Conservation (phyloP, 53 echinoderm and acorn worm species). For the Henricia sp. region DNA sequence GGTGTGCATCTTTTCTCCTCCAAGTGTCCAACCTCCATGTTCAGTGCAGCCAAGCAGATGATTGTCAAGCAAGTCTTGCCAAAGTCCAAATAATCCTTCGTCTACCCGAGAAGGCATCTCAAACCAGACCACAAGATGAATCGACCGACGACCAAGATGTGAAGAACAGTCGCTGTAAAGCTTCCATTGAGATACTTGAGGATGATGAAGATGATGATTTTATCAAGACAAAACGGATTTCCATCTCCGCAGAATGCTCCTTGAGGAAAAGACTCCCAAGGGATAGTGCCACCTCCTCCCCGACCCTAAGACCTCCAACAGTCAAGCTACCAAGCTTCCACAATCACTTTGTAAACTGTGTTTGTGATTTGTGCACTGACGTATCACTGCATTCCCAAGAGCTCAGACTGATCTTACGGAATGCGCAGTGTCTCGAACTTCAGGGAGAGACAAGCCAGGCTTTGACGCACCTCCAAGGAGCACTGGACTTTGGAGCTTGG, state of each 20-base stretch:
- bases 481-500: conserved; percentile 8
- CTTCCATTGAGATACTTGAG: conserved; percentile 9
- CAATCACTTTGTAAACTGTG: conserved; percentile 55
- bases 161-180: not conserved
- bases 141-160: not conserved
- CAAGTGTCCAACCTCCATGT: conserved; percentile 68
- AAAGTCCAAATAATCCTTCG: conserved; percentile 57
- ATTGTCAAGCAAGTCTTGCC: conserved; percentile 55
- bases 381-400: conserved; percentile 57
- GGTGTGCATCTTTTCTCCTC: conserved; percentile 71
- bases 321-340: conserved; percentile 63
- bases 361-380: conserved; percentile 66
- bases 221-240: conserved; percentile 71
- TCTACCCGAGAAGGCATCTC: conserved; percentile 18
- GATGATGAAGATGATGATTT: conserved; percentile 83
- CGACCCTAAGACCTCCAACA: conserved; percentile 54
- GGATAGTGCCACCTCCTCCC: conserved; percentile 72
- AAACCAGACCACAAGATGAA: not conserved
- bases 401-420: conserved; percentile 15
- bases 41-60: conserved; percentile 65
- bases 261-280: not conserved
- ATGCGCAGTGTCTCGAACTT: conserved; percentile 32
- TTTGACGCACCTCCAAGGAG: conserved; percentile 5
- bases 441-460: conserved; percentile 55
- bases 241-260: conserved; percentile 50